These are phyloP conservation scores for Colletes collaris DNA, from an alignment of 2,888 invertebrate genomes.

Conservation along the genomic window DNA sequence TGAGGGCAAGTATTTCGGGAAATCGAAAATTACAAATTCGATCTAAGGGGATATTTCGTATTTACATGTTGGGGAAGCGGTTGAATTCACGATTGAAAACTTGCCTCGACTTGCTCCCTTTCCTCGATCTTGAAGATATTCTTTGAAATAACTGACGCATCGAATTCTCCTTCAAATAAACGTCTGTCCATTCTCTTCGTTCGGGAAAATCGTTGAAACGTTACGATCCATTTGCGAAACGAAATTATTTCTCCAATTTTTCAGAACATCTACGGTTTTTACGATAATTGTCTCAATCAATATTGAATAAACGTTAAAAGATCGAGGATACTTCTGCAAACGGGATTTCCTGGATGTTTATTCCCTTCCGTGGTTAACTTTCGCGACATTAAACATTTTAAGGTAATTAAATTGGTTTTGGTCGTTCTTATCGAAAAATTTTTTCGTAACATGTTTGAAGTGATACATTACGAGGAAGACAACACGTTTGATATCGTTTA, in stretches of 20 bases:
- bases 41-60: slow-evolving; percentile 58
- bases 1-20: slow-evolving; percentile 48
- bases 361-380: slow-evolving; percentile 42
- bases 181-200: slow-evolving; percentile 2
- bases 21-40: slow-evolving; percentile 69
- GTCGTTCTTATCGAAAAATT: slow-evolving; percentile 41
- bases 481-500: no score
- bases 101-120: slow-evolving; percentile 33
- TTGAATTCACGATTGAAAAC: slow-evolving; percentile 44
- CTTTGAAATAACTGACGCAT: slow-evolving; percentile 19
- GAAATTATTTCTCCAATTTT: not conserved
- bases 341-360: slow-evolving; percentile 28
- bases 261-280: not conserved
- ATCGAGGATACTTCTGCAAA: slow-evolving; percentile 9
- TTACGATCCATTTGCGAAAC: not conserved
- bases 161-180: slow-evolving; percentile 12
- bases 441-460: not conserved
- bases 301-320: slow-evolving; percentile 3
- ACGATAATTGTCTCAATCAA: slow-evolving; percentile 17
- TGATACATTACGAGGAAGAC: no score
- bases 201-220: slow-evolving; percentile 1
- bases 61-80: slow-evolving; percentile 52
- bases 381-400: slow-evolving; percentile 43
- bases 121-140: slow-evolving; percentile 27
- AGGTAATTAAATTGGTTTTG: slow-evolving; percentile 41